Conservation (phyloP, 2,888 invertebrate species). For the Drosophila kuntzei region DNA sequence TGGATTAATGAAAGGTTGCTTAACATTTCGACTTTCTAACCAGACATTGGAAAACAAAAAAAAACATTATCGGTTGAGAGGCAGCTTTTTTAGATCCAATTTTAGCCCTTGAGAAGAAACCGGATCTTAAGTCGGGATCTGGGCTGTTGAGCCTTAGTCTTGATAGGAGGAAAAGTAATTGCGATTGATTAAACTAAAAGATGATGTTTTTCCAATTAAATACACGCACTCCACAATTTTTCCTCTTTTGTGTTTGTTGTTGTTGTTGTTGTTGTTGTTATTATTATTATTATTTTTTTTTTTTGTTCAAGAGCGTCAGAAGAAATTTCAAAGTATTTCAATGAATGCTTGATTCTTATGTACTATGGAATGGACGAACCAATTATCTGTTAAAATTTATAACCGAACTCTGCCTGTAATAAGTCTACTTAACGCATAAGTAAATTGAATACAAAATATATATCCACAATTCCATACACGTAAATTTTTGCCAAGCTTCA, state of each 20-base stretch:
- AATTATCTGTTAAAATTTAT: slow-evolving; percentile 46
- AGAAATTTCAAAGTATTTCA: slow-evolving; percentile 1
- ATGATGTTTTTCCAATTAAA: slow-evolving; percentile 3
- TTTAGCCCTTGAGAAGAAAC: not conserved
- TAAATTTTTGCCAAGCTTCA: slow-evolving; percentile 26
- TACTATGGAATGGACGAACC: slow-evolving; percentile 74
- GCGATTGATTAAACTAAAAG: slow-evolving; percentile 1
- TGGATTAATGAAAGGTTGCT: not conserved
- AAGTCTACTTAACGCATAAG: slow-evolving; percentile 55
- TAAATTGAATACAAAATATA: slow-evolving; percentile 60
- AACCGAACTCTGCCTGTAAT: slow-evolving; percentile 37
- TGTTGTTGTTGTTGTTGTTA: too few species aligned
- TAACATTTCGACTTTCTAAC: slow-evolving; percentile 4
- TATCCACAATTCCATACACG: slow-evolving; percentile 45
- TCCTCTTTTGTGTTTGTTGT: not conserved
- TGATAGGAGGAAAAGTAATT: slow-evolving; percentile 4
- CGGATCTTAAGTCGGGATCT: slow-evolving; percentile 8
- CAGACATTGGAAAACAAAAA: not conserved
- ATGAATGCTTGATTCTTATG: slow-evolving; percentile 32
- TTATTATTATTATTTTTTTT: not conserved
- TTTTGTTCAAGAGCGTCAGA: not conserved
- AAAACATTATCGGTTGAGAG: not conserved
- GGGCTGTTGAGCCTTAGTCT: slow-evolving; percentile 13
- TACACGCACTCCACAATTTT: not conserved
- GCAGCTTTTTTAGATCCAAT: not conserved